Evolutionary conservation across 1,140 invertebrate genomes (phyloP).

Genomic region (Periplaneta americana): DNA sequence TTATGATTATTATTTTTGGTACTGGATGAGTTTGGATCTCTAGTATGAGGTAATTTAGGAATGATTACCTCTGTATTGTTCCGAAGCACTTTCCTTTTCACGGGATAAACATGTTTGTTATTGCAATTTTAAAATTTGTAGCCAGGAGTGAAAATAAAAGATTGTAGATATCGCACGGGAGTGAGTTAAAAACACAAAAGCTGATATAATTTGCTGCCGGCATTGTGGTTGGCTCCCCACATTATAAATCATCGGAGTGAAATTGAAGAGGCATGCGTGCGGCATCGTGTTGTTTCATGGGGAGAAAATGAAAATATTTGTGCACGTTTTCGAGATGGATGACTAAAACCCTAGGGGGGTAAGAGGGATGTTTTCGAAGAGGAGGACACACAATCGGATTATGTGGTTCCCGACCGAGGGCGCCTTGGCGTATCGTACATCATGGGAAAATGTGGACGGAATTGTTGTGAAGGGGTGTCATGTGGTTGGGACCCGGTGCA

Average conservation of each 20-base stretch:
- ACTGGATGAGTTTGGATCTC: too few species aligned
- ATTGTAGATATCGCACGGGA: too few species aligned
- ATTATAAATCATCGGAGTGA: not conserved
- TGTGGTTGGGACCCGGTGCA: not conserved
- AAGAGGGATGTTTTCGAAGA: not conserved
- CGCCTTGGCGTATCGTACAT: not conserved
- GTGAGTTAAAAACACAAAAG: not conserved
- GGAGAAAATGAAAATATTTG: not conserved
- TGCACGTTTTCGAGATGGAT: not conserved
- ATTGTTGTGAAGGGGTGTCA: not conserved
- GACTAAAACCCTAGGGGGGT: not conserved
- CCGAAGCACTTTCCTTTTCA: too few species aligned
- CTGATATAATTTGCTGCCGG: not conserved
- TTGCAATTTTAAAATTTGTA: too few species aligned
- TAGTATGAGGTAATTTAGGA: too few species aligned
- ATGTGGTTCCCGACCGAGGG: not conserved
- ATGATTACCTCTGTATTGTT: too few species aligned
- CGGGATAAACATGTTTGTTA: too few species aligned
- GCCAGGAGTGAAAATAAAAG: too few species aligned
- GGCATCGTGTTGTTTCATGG: not conserved
- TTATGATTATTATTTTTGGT: too few species aligned
- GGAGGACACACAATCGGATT: not conserved
- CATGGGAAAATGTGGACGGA: not conserved
- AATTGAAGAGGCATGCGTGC: not conserved
- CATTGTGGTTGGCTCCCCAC: not conserved